Evolutionary conservation across 2,797 vertebrate species (phyloP).

Genomic region (Coilia nasus): DNA sequence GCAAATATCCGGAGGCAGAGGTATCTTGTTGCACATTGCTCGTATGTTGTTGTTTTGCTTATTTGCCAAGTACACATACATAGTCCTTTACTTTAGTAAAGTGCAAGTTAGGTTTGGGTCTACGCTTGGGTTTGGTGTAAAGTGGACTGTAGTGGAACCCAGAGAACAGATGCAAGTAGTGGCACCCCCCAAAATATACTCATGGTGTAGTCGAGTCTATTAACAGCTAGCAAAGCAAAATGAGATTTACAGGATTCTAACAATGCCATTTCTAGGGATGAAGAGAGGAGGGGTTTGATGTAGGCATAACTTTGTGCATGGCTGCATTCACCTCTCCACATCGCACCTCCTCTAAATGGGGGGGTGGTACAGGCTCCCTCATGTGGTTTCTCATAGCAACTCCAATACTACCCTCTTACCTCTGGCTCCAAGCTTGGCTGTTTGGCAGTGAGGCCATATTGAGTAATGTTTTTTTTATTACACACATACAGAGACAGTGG

Average conservation of each 20-base stretch:
- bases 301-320: neutral
- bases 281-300: neutral
- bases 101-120: no score
- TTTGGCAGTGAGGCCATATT: neutral
- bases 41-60: no score
- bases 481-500: neutral
- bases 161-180: neutral
- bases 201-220: neutral
- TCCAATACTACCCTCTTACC: slow-evolving; percentile 34
- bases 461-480: neutral
- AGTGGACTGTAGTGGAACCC: neutral
- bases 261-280: neutral
- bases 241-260: neutral
- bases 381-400: slow-evolving; percentile 50
- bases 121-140: neutral
- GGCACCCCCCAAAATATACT: no score
- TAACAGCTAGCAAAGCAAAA: neutral
- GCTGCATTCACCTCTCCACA: neutral
- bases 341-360: neutral
- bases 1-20: no score
- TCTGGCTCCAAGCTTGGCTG: slow-evolving; percentile 33
- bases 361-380: slow-evolving; percentile 45
- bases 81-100: neutral
- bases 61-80: no score
- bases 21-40: no score